These are phyloP conservation scores for Leucoptera coffeella DNA, from an alignment of 2,888 invertebrate genomes.

Conservation along the genomic window DNA sequence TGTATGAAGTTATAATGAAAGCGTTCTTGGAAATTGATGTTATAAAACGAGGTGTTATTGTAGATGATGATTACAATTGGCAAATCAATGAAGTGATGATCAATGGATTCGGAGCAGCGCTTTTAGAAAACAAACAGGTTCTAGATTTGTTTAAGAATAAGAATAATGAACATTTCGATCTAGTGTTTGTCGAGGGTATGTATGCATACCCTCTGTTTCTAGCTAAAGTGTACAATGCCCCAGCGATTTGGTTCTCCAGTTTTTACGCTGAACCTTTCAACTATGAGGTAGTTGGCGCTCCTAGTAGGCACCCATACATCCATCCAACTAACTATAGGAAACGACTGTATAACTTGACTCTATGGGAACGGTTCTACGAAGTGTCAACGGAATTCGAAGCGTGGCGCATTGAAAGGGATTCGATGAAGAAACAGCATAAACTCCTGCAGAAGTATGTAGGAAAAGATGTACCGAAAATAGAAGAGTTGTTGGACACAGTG, in stretches of 20 bases:
- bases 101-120: too few relatives aligned
- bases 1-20: constrained; percentile 9
- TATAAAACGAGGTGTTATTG: not conserved
- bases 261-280: constrained; percentile 5
- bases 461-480: constrained; percentile 9
- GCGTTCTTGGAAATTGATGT: not conserved
- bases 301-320: constrained; percentile 10
- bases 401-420: not conserved
- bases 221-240: constrained; percentile 3
- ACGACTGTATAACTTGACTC: constrained; percentile 7
- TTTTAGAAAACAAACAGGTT: constrained; percentile 1
- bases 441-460: constrained; percentile 11
- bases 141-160: constrained; percentile 1
- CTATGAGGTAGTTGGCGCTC: constrained; percentile 10
- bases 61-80: too few relatives aligned
- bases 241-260: constrained; percentile 2
- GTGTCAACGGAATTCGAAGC: constrained; percentile 2
- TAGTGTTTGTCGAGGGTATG: constrained; percentile 2
- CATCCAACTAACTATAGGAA: constrained; percentile 9
- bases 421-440: constrained; percentile 8
- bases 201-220: constrained; percentile 1
- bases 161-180: constrained; percentile 4
- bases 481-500: constrained; percentile 11
- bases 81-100: too few relatives aligned
- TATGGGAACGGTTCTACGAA: constrained; percentile 9